Percentiles rank a stretch among this genome's conserved stretches.
Conservation (phyloP, 2,888 invertebrate genomes). For the Pachliopta kotzebuea region DNA sequence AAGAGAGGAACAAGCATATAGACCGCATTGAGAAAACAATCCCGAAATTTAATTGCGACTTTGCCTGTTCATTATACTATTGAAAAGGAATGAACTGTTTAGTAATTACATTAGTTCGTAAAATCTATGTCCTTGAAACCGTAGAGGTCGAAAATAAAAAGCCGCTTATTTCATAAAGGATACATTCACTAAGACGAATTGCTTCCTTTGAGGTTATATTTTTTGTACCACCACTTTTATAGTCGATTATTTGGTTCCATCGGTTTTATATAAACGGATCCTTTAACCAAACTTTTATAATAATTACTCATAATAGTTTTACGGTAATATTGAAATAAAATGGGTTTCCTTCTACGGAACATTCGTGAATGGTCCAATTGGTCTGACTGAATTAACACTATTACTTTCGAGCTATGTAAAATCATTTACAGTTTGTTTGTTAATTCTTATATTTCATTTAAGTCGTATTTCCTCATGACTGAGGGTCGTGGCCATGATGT, state of each 20-base stretch:
- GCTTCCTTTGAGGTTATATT: slow-evolving; percentile 37
- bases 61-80: too few relatives aligned
- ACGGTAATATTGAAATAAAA: slow-evolving; percentile 39
- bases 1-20: too few relatives aligned
- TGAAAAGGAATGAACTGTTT: not conserved
- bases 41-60: too few relatives aligned
- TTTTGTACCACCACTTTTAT: slow-evolving; percentile 36
- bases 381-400: slow-evolving; percentile 34
- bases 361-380: slow-evolving; percentile 42
- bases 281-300: slow-evolving; percentile 37
- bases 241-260: slow-evolving; percentile 49
- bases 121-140: slow-evolving; percentile 4
- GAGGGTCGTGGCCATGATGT: too few relatives aligned
- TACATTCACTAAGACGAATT: slow-evolving; percentile 44
- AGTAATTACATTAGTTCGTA: slow-evolving; percentile 8
- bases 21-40: too few relatives aligned
- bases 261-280: slow-evolving; percentile 44
- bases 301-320: slow-evolving; percentile 45
- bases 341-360: slow-evolving; percentile 38
- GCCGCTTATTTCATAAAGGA: slow-evolving; percentile 43
- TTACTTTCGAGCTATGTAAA: not conserved
- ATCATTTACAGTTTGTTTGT: slow-evolving; percentile 5
- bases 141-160: slow-evolving; percentile 27
- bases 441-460: too few relatives aligned
- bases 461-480: too few relatives aligned